Conservation (phyloP, 64 coral and sea anemone species). For the Porites australiensis region DNA sequence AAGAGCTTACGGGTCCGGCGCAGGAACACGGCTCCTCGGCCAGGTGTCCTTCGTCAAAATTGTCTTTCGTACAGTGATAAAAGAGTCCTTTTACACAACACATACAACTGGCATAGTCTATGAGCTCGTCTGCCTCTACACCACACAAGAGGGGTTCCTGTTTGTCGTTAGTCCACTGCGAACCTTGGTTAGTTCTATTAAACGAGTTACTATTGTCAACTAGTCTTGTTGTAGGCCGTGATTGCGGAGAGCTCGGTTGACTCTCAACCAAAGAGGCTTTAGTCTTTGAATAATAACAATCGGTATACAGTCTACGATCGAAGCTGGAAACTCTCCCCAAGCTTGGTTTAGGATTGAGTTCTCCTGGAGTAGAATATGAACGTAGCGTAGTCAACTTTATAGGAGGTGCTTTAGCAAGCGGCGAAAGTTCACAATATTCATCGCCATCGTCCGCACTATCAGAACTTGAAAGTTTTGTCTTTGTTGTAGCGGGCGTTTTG, state of each 20-base stretch:
- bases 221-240: conserved; percentile 72
- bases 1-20: conserved; percentile 80
- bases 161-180: conserved; percentile 40
- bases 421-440: conserved; percentile 94
- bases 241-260: conserved; percentile 58
- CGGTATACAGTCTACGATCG: conserved; percentile 71
- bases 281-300: conserved; percentile 75
- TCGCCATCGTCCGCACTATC: conserved; percentile 52
- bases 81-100: conserved; percentile 94
- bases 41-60: conserved; percentile 82
- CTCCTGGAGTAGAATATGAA: neutral
- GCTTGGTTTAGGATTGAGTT: neutral
- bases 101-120: conserved; percentile 98
- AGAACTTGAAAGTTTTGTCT: conserved; percentile 31
- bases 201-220: conserved; percentile 27
- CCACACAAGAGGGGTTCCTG: conserved; percentile 68
- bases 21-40: conserved; percentile 97
- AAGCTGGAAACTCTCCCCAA: conserved; percentile 47
- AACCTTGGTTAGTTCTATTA: conserved; percentile 12
- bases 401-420: conserved; percentile 79
- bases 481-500: conserved; percentile 25
- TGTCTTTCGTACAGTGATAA: conserved; percentile 98
- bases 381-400: conserved; percentile 31
- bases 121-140: conserved; percentile 76
- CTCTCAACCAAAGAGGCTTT: conserved; percentile 77